phyloP scores from a whole-genome alignment of 2,888 invertebrate genomes.

The Ommatoiulus sabulosus region DNA sequence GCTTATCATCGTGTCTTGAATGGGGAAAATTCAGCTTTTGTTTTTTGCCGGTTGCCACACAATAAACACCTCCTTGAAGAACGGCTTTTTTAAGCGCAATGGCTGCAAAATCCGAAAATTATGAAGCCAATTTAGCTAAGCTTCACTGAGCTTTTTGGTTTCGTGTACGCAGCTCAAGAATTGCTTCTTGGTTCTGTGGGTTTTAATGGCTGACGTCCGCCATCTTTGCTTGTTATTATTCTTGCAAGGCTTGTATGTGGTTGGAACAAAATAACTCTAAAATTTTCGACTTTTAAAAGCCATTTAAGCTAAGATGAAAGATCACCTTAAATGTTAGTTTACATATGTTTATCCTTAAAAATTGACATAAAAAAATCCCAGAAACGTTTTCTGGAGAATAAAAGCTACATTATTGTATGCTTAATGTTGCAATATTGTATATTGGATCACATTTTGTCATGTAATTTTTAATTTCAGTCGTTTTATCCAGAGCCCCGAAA shows the following conservation, averaged over 20 bases:
- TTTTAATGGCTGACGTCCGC: neutral
- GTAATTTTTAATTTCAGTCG: no score
- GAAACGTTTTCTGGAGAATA: no score
- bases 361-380: no score
- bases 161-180: neutral
- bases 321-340: no score
- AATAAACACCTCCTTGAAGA: conserved; percentile 8
- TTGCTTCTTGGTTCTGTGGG: neutral
- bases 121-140: neutral
- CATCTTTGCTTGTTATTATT: neutral
- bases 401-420: no score
- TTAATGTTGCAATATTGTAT: no score
- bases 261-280: no score
- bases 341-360: no score
- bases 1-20: conserved; percentile 25
- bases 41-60: neutral
- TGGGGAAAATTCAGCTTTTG: neutral
- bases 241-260: neutral
- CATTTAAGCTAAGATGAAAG: no score
- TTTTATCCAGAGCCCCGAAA: no score
- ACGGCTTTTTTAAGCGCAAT: neutral
- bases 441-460: no score
- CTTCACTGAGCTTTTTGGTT: neutral
- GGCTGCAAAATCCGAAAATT: conserved; percentile 18
- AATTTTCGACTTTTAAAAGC: no score